Conservation (phyloP, 2,113 vertebrate genomes). For the Poecilia latipinna region DNA sequence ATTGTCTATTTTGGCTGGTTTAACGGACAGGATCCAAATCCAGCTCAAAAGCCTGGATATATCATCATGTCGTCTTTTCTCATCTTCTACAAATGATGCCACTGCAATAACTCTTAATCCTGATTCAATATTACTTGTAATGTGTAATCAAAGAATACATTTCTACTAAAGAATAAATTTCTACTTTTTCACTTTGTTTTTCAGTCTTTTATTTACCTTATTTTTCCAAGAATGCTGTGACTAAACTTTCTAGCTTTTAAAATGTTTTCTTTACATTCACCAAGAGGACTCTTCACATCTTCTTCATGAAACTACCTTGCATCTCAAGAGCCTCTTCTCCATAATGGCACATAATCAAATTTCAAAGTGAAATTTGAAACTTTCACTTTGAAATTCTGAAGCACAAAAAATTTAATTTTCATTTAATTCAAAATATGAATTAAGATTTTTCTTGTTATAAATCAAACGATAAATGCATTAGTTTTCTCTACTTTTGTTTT, state of each 20-base stretch:
- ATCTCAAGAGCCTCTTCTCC: conserved; percentile 18
- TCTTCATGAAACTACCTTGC: conserved; percentile 1
- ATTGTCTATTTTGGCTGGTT: conserved; percentile 80
- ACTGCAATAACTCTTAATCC: not conserved
- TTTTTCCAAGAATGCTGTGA: no score
- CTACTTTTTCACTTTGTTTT: not conserved
- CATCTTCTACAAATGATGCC: conserved; percentile 77
- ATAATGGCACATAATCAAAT: conserved; percentile 50
- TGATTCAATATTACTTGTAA: not conserved
- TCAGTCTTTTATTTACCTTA: not conserved
- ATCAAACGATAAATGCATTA: no score
- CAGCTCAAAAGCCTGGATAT: conserved; percentile 73
- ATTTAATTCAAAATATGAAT: no score
- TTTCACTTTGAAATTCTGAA: not conserved
- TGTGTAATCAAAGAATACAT: conserved; percentile 36
- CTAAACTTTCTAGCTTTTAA: not conserved
- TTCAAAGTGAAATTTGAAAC: conserved; percentile 4
- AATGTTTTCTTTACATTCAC: conserved; percentile 24
- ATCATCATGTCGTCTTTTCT: conserved; percentile 83
- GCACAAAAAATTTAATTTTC: no score
- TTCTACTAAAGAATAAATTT: conserved; percentile 43
- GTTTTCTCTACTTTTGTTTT: no score
- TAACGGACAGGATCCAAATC: conserved; percentile 75
- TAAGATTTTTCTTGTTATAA: no score
- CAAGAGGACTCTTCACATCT: conserved; percentile 2